Evolutionary conservation across 2,797 vertebrate species (phyloP).

Genomic region (Gobionotothen gibberifrons): DNA sequence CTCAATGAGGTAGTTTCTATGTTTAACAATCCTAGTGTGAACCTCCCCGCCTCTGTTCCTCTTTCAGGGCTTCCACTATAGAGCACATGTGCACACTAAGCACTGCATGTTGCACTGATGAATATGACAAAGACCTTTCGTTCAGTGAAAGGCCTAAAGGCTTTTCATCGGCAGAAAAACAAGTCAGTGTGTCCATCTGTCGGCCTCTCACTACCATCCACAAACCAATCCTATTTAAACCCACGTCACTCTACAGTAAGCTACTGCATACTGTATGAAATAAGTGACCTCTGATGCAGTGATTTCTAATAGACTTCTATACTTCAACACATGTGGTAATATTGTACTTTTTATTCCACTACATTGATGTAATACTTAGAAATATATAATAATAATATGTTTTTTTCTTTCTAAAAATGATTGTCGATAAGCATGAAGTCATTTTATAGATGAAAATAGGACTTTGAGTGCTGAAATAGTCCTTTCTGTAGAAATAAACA

Average conservation of each 20-base stretch:
- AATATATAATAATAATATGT: no score
- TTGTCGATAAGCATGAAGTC: no score
- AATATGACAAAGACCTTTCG: background rate
- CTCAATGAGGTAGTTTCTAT: background rate
- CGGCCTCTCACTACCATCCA: slow-evolving; percentile 42
- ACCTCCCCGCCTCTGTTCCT: background rate
- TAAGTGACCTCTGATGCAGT: slow-evolving; percentile 24
- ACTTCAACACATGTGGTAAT: no score
- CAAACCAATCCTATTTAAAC: slow-evolving; percentile 71
- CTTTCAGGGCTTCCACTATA: background rate
- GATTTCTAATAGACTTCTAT: no score
- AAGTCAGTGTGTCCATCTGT: slow-evolving; percentile 58
- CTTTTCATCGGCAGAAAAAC: slow-evolving; percentile 18
- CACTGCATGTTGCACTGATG: background rate
- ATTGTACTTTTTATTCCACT: no score
- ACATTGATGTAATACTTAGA: no score
- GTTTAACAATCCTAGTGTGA: background rate
- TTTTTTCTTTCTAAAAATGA: no score
- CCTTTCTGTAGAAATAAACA: no score
- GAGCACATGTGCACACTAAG: background rate
- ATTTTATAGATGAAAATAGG: no score
- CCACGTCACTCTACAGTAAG: slow-evolving; percentile 57
- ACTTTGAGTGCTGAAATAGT: no score
- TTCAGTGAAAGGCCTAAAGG: background rate
- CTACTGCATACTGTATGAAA: slow-evolving; percentile 48